Base-by-base conservation (phyloP, 2,797 vertebrate genomes). In the Zalophus californianus region DNA sequence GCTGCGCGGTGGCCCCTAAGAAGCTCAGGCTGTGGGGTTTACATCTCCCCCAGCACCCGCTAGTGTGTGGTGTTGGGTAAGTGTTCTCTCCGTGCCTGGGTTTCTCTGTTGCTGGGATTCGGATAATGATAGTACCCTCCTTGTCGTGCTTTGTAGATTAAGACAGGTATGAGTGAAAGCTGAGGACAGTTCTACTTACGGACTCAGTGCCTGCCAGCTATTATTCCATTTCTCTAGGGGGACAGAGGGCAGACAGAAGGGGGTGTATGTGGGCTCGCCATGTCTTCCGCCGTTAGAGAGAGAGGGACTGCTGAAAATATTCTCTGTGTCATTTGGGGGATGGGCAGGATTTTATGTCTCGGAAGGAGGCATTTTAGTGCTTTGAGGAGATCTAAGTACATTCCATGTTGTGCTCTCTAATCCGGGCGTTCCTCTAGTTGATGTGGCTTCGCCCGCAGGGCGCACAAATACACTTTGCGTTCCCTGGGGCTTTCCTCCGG, bases 391-490 rank as follows among this genome's bases (percentile, higher is more conserved):
- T 10, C 29, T 2, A 6, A 10, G 32, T 16, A 11, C 29, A 1
- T 2, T 85, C 62, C 44, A 2, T 18, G 32, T n/a, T 5, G 1
- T 25, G 62, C 32, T 25, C 41, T 35, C 20, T 16, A 18, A 4
- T 16, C 9, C 29, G 14, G 25, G 41, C 7, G 1, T 20, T 41
- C 29, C 8, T 84, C 15, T 32, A 3, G 5, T 21, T 25, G 0
- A 9, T 5, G 50, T 14, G 66, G n/a, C 50, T 56, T 27, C 2
- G 16, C 23, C 66, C 10, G 1, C 9, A 2, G 60, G 48, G 60
- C n/a, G 3, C 66, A 29, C 1, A 9, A 5, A 11, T 1, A 12
- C 11, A 1, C 18, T 18, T 32, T 23, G 2, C 3, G 16, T 20
- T 14, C 35, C 20, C 16, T 44, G 54, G 54, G 5, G 27, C 48